phyloP scores from a whole-genome alignment of 2,113 vertebrate species.

The Rhagologus leucostigma region DNA sequence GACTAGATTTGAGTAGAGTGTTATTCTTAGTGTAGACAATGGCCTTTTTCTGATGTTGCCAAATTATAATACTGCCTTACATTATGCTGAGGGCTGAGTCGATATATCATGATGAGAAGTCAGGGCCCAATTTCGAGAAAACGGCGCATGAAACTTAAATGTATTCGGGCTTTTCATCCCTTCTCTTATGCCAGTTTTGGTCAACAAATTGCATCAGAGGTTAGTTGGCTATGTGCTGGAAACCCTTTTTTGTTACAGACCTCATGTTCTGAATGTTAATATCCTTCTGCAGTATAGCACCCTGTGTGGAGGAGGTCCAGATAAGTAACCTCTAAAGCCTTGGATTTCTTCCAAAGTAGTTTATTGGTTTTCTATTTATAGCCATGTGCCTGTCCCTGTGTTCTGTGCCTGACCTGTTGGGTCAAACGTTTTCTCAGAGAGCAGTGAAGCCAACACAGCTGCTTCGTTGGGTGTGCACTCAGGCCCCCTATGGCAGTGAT shows the following conservation, averaged over 20 bases:
- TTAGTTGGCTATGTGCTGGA: neutral
- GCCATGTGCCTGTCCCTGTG: neutral
- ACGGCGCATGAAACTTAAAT: neutral
- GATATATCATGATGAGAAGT: neutral
- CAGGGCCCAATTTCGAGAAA: accelerated
- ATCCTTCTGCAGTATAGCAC: neutral
- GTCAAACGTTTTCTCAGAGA: neutral
- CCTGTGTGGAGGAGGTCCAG: neutral
- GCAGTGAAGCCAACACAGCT: neutral
- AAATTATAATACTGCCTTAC: neutral
- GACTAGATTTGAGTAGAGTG: neutral
- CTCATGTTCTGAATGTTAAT: neutral
- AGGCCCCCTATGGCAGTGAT: accelerated
- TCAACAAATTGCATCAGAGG: neutral
- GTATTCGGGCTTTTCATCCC: neutral
- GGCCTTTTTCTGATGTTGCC: neutral
- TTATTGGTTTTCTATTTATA: slow-evolving; percentile 16
- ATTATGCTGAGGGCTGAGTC: neutral
- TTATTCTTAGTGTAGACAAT: neutral
- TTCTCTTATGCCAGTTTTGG: neutral
- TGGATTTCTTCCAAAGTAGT: neutral
- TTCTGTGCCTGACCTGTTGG: neutral
- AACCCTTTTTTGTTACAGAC: neutral
- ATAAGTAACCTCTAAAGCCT: neutral
- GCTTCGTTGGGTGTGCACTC: accelerated